Conservation (phyloP, 1,140 invertebrate genomes). For the Idris sp. region DNA sequence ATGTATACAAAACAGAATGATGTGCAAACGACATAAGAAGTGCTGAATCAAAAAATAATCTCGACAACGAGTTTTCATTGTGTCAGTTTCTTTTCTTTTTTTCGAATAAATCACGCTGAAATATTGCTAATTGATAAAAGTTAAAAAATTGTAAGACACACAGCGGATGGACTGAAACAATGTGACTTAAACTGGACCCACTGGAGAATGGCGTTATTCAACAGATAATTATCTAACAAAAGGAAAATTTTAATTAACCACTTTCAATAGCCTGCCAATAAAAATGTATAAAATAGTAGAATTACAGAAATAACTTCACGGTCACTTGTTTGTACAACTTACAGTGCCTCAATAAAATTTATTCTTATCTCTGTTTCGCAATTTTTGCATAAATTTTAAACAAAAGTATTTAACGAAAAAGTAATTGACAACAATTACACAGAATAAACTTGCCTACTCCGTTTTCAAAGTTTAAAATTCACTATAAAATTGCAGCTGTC, state of each 20-base stretch:
- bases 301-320: slow-evolving; percentile 39
- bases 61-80: slow-evolving; percentile 1
- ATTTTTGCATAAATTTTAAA: slow-evolving; percentile 10
- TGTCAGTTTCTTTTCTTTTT: too few relatives aligned
- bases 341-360: slow-evolving; percentile 20
- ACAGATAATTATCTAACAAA: slow-evolving; percentile 32
- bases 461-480: too few relatives aligned
- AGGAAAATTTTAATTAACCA: slow-evolving; percentile 31
- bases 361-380: slow-evolving; percentile 9
- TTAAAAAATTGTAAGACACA: too few relatives aligned
- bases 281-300: slow-evolving; percentile 28
- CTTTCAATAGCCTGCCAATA: slow-evolving; percentile 26
- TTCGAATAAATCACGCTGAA: too few relatives aligned
- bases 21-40: slow-evolving; percentile 16
- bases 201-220: slow-evolving; percentile 17
- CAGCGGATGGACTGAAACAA: slow-evolving; percentile 6
- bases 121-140: too few relatives aligned
- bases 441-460: too few relatives aligned
- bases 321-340: slow-evolving; percentile 22
- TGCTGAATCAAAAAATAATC: slow-evolving; percentile 6
- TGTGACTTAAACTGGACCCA: neutral
- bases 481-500: too few relatives aligned
- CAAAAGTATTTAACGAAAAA: too few relatives aligned
- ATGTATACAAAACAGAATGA: slow-evolving; percentile 6
- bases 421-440: too few relatives aligned